Evolutionary conservation across 2,888 invertebrate species (phyloP), one percentile per base, ranked within the genome.

Genomic region (Spisula subtruncata): DNA sequence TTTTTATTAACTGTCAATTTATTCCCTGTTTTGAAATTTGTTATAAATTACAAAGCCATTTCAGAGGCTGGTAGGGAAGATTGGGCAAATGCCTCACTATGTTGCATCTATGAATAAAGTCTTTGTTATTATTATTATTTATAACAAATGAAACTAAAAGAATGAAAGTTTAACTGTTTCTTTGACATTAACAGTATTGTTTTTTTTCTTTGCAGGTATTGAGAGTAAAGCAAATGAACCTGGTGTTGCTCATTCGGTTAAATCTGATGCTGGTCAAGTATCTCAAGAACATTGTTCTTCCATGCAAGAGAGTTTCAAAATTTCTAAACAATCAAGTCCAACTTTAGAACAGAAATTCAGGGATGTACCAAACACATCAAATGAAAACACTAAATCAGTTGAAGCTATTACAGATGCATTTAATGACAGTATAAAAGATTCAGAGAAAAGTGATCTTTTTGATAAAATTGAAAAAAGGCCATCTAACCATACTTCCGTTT

Each of bases 191-290:
- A 51, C 12, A 51, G 12, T 51, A 25, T 81, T 81, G 14, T 81
- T 80, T 18, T 88, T n/a, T 75, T 51, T 66, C 32, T 66, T 91
- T 92, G 60, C 88, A 93, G 93, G 91, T 79, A 92, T 93, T 82
- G 93, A 93, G 81, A 87, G 86, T 41, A 93, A 90, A 87, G 75
- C 87, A 41, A 88, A 85, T 32, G 92, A 87, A 54, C 71, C 82
- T 5, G 2, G 46, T 51, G 81, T 46, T 41, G 48, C 51, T 29
- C 82, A 71, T 81, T 60, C 25, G 25, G 46, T 29, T 51, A 83
- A 54, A 18, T 29, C 83, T 18, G 87, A 87, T 18, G 29, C 32
- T 51, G 35, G 54, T 18, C 71, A 71, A 75, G 18, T 20, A 41
- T 16, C 41, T 86, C 79, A 54, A 12, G 82, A 82, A 87, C 60